Evolutionary conservation across 2,888 invertebrate genomes (phyloP).

Genomic region (Hirtodrosophila cameraria): DNA sequence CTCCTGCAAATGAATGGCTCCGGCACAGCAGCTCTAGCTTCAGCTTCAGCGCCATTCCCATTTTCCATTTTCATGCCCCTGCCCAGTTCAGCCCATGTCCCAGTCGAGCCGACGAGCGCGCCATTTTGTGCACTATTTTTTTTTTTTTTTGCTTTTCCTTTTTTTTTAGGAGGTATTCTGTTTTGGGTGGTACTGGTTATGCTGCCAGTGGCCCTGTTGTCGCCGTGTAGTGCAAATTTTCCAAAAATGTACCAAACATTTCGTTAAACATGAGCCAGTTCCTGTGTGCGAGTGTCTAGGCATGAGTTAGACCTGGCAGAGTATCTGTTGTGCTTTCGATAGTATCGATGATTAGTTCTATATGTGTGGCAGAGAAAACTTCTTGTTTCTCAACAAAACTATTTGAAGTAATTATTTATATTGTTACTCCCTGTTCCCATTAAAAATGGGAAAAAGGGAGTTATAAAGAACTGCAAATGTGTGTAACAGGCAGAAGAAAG

Average conservation of each 20-base stretch:
- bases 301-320: slow-evolving; percentile 27
- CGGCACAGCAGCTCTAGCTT: slow-evolving; percentile 4
- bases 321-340: too few species aligned
- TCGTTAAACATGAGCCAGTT: slow-evolving; percentile 63
- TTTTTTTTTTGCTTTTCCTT: slow-evolving; percentile 8
- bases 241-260: slow-evolving; percentile 73
- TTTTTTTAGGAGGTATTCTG: slow-evolving; percentile 11
- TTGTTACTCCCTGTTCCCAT: too few species aligned
- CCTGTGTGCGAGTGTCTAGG: slow-evolving; percentile 21
- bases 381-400: too few species aligned
- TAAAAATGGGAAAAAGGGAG: too few species aligned
- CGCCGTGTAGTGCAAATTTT: slow-evolving; percentile 65
- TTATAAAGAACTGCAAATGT: too few species aligned
- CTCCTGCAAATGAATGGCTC: slow-evolving; percentile 71
- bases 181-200: slow-evolving; percentile 21
- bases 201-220: slow-evolving; percentile 29
- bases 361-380: too few species aligned
- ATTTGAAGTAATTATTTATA: too few species aligned
- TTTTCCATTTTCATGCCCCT: too few species aligned
- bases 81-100: slow-evolving; percentile 17
- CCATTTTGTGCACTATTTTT: slow-evolving; percentile 60
- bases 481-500: too few species aligned
- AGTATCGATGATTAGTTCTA: too few species aligned
- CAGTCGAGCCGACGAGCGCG: slow-evolving; percentile 42
- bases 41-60: too few species aligned